phyloP scores from a whole-genome alignment of 2,888 invertebrate genomes.

The Euclidia mi region DNA sequence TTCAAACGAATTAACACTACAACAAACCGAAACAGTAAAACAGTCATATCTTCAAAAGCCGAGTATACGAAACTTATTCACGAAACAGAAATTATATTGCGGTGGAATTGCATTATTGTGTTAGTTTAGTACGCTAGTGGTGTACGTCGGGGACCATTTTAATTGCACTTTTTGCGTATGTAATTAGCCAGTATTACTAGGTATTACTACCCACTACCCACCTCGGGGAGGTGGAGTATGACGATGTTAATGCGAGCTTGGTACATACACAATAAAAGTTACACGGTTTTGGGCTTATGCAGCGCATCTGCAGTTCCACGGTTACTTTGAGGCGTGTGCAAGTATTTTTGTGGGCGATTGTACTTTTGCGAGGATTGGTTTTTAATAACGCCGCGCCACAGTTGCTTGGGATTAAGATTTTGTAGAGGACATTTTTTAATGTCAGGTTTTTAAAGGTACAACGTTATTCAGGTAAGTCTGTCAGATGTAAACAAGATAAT shows the following conservation, averaged over 20 bases:
- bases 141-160: constrained; percentile 55
- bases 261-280: constrained; percentile 46
- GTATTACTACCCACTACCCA: constrained; percentile 33
- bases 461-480: too few species aligned
- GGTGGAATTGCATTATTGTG: constrained; percentile 52
- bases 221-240: constrained; percentile 46
- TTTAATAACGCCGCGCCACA: too few species aligned
- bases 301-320: constrained; percentile 24
- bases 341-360: constrained; percentile 7
- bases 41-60: constrained; percentile 37
- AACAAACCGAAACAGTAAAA: constrained; percentile 34
- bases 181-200: constrained; percentile 37
- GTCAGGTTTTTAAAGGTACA: too few species aligned
- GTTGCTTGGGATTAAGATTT: too few species aligned
- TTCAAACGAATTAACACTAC: constrained; percentile 11
- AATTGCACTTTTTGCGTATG: constrained; percentile 59
- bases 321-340: constrained; percentile 14
- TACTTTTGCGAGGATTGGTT: not conserved
- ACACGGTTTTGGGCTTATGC: constrained; percentile 43
- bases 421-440: too few species aligned
- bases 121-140: constrained; percentile 48
- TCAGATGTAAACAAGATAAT: too few species aligned
- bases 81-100: constrained; percentile 50
- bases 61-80: constrained; percentile 40
- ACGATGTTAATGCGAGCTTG: constrained; percentile 47